A percentile compares a stretch with the other conserved stretches of the same genome.
Conservation (phyloP, 2,113 vertebrate genomes). For the Glareola pratincola region DNA sequence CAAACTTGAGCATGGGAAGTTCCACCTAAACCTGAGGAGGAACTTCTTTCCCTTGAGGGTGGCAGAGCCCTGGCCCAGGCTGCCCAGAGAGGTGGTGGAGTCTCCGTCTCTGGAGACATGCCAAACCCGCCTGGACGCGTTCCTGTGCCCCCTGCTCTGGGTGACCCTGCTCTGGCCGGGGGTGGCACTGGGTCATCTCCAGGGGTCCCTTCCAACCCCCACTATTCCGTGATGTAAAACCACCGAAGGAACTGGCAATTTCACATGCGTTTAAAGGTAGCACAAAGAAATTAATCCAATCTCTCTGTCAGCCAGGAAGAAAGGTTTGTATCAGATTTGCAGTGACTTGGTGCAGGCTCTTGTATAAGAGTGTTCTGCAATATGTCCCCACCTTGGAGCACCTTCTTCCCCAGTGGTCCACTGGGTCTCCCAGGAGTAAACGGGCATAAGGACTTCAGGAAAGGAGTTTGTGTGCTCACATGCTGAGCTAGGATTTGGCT, state of each 20-base stretch:
- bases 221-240: neutral
- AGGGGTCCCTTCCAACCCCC: no score
- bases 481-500: neutral
- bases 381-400: neutral
- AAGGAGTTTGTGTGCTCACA: neutral
- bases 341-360: accelerated
- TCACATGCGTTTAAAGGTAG: neutral
- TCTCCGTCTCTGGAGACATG: no score
- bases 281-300: neutral
- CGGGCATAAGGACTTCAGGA: neutral
- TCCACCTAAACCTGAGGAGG: no score
- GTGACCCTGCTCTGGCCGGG: no score
- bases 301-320: no score
- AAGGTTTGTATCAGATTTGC: neutral
- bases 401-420: neutral
- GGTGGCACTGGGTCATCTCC: no score
- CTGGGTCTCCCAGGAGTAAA: neutral
- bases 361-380: neutral
- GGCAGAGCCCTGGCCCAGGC: no score
- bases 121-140: no score
- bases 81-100: no score
- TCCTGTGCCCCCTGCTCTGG: no score
- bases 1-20: no score
- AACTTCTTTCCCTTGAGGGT: no score
- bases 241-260: neutral